A percentile compares a stretch with the other conserved stretches of the same genome.
Evolutionary conservation across 2,888 invertebrate species (phyloP).

Genomic region (Sphaerophoria taeniata): DNA sequence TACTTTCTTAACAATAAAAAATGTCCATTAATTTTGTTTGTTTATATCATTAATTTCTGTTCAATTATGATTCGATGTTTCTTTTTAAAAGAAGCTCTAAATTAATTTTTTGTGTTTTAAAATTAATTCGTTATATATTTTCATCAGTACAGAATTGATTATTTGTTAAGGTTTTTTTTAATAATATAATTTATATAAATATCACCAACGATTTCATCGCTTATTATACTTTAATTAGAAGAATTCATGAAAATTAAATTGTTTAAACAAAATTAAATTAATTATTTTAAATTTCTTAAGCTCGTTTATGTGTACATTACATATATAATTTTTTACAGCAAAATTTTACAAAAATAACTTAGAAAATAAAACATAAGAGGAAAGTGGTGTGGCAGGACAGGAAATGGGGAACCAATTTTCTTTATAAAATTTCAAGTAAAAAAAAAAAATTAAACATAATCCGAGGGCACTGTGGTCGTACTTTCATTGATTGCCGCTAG

Average conservation of each 20-base stretch:
- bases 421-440: slow-evolving; percentile 18
- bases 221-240: slow-evolving; percentile 75
- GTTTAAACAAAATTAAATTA: slow-evolving; percentile 61
- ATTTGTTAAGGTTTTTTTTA: slow-evolving; percentile 49
- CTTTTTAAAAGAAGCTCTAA: slow-evolving; percentile 72
- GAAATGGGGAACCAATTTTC: slow-evolving; percentile 16
- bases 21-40: slow-evolving; percentile 35
- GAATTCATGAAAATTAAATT: slow-evolving; percentile 54
- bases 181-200: slow-evolving; percentile 78
- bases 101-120: slow-evolving; percentile 39
- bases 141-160: slow-evolving; percentile 66
- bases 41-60: slow-evolving; percentile 11
- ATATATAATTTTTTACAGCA: slow-evolving; percentile 54
- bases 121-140: slow-evolving; percentile 60
- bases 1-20: slow-evolving; percentile 66
- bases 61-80: slow-evolving; percentile 64
- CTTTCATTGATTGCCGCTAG: slow-evolving; percentile 85
- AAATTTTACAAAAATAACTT: slow-evolving; percentile 70
- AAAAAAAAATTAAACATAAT: slow-evolving; percentile 83
- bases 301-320: slow-evolving; percentile 60
- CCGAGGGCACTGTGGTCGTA: slow-evolving; percentile 84
- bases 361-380: slow-evolving; percentile 34
- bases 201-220: slow-evolving; percentile 83
- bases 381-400: slow-evolving; percentile 52
- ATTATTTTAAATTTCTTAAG: slow-evolving; percentile 67